phyloP scores from a whole-genome alignment of 2,888 invertebrate species.

The Peribatodes rhomboidaria region DNA sequence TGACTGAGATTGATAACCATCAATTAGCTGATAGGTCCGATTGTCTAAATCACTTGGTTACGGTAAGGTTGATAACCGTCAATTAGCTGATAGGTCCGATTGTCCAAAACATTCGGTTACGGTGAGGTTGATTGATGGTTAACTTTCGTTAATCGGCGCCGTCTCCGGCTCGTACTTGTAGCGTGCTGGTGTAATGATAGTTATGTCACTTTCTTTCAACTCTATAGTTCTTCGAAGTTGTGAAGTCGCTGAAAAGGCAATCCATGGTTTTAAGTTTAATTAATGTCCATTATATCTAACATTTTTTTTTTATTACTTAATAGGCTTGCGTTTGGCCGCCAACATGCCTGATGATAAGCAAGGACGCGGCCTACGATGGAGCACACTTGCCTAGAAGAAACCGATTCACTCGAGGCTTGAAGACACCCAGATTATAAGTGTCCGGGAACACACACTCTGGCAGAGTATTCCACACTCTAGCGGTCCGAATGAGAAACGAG shows the following conservation, averaged over 20 bases:
- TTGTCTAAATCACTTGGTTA: conserved; percentile 19
- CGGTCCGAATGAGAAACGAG: no score
- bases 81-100: conserved; percentile 11
- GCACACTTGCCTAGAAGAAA: no score
- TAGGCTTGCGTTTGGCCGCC: no score
- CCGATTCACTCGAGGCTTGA: no score
- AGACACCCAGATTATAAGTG: no score
- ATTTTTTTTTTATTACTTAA: no score
- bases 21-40: conserved; percentile 11
- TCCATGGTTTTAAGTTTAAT: no score
- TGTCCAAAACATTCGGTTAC: conserved; percentile 17
- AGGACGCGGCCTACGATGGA: no score
- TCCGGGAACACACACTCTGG: no score
- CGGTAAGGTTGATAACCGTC: conserved; percentile 9
- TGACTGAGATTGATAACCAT: conserved; percentile 16
- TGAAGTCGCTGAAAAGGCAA: background rate
- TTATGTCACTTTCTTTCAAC: background rate
- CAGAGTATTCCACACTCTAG: no score
- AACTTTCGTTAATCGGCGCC: conserved; percentile 6
- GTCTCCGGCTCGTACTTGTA: background rate
- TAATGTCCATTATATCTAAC: no score
- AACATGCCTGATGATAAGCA: no score
- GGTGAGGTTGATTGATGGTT: conserved; percentile 17
- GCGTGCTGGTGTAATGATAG: background rate
- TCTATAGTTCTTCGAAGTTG: background rate